Conservation (phyloP, 2,888 invertebrate species). For the Tipula lateralis region DNA sequence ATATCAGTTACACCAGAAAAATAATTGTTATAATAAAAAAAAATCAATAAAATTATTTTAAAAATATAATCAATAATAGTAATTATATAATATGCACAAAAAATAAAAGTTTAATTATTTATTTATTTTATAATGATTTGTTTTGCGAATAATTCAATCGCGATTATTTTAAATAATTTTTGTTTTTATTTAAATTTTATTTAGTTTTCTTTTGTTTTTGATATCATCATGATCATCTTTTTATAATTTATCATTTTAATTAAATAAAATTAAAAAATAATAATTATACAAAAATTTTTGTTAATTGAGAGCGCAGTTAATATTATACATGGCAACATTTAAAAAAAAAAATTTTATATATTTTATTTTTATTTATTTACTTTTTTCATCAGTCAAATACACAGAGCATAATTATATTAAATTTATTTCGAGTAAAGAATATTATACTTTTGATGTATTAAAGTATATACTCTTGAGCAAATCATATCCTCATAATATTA, state of each 20-base stretch:
- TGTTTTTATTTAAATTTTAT: slow-evolving; percentile 24
- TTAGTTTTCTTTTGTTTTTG: background rate
- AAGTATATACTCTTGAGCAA: background rate
- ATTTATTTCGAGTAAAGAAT: background rate
- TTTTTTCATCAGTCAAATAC: background rate
- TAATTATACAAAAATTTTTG: background rate
- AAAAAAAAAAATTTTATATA: background rate
- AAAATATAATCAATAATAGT: background rate
- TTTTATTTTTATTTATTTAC: background rate
- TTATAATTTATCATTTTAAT: slow-evolving; percentile 3
- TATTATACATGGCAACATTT: background rate
- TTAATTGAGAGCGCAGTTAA: slow-evolving; percentile 14
- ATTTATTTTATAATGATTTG: background rate
- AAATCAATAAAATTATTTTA: slow-evolving; percentile 24
- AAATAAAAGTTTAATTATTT: slow-evolving; percentile 1
- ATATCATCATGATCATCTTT: background rate
- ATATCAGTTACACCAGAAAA: slow-evolving; percentile 24
- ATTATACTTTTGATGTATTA: background rate
- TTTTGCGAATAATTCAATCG: background rate
- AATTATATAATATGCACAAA: slow-evolving; percentile 13
- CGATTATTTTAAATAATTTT: background rate
- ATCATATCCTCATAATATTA: no score
- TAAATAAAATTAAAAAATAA: background rate
- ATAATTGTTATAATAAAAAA: slow-evolving; percentile 20
- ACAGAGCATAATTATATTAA: background rate